Evolutionary conservation across 1,140 invertebrate species (phyloP).

Genomic region (Semibalanus balanoides): DNA sequence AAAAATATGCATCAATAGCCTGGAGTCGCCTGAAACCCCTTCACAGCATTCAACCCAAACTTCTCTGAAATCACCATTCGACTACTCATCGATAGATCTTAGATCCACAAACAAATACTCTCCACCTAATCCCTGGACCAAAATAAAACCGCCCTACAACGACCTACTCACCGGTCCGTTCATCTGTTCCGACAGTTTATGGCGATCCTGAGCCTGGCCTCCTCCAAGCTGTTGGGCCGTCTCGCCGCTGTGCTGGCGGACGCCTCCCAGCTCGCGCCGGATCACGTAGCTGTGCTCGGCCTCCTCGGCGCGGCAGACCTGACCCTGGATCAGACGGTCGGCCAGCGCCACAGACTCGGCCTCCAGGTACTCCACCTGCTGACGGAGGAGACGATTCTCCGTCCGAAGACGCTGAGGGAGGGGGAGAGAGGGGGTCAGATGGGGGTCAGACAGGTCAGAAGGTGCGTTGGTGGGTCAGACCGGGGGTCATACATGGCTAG

Average conservation of each 20-base stretch:
- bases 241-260: slow-evolving; percentile 59
- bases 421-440: background rate
- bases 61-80: no score
- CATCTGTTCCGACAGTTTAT: slow-evolving; percentile 31
- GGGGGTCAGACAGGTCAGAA: background rate
- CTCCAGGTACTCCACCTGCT: slow-evolving; percentile 87
- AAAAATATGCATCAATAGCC: no score
- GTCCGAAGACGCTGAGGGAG: slow-evolving; percentile 63
- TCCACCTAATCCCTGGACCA: no score
- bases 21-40: no score
- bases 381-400: slow-evolving; percentile 84
- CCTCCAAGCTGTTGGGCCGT: slow-evolving; percentile 52
- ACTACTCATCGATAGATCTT: no score
- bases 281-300: slow-evolving; percentile 43
- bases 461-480: background rate
- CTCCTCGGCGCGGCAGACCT: slow-evolving; percentile 83
- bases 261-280: slow-evolving; percentile 51
- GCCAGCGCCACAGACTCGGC: slow-evolving; percentile 75
- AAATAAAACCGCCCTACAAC: no score
- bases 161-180: background rate
- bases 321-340: slow-evolving; percentile 84
- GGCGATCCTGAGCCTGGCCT: slow-evolving; percentile 33
- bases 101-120: no score
- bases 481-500: background rate
- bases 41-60: no score